Conservation (phyloP, 2,888 invertebrate genomes). For the Nebria salina region DNA sequence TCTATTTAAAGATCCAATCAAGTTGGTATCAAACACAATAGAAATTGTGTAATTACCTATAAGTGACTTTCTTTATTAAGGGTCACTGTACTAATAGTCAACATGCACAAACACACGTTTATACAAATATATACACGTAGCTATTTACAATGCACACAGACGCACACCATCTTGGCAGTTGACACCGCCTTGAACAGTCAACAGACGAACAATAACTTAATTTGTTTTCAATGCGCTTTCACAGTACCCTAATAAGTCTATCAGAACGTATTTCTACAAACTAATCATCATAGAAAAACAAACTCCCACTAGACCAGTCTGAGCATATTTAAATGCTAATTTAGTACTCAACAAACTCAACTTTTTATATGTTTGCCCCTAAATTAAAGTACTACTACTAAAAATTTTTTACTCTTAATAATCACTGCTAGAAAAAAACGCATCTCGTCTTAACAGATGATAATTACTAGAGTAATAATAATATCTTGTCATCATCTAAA, state of each 20-base stretch:
- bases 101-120: not conserved
- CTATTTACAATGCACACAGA: not conserved
- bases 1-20: not conserved
- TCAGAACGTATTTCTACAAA: not conserved
- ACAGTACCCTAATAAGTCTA: not conserved
- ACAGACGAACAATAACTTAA: conserved; percentile 1
- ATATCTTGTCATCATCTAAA: not conserved
- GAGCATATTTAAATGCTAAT: not conserved
- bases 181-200: not conserved
- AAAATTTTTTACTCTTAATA: not conserved
- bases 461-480: not conserved
- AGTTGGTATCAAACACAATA: not conserved
- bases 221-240: not conserved
- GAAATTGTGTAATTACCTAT: not conserved
- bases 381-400: not conserved
- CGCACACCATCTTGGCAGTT: not conserved
- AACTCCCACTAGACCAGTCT: not conserved
- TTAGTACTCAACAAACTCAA: not conserved
- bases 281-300: not conserved
- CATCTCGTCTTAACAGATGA: not conserved
- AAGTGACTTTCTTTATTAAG: not conserved
- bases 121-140: not conserved
- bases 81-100: conserved; percentile 1
- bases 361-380: not conserved
- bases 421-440: not conserved